phyloP scores from a whole-genome alignment of 2,113 vertebrate species.

The Microtus pennsylvanicus region DNA sequence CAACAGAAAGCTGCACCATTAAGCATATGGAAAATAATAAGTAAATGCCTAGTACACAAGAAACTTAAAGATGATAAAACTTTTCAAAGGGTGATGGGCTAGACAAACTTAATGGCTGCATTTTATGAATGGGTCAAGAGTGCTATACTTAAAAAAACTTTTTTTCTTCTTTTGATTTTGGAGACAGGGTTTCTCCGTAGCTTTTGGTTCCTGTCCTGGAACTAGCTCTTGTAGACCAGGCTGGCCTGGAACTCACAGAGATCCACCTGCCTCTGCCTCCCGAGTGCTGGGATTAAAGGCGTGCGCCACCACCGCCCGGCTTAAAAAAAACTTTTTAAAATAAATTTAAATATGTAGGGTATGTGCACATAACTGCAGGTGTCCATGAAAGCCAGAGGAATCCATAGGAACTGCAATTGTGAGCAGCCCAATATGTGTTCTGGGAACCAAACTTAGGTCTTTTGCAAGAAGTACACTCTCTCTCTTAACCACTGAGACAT shows the following conservation, averaged over 20 bases:
- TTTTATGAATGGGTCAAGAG: constrained; percentile 18
- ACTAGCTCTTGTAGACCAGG: no score
- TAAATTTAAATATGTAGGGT: background rate
- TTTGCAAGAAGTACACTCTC: background rate
- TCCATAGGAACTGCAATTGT: background rate
- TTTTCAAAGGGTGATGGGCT: background rate
- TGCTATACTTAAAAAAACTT: background rate
- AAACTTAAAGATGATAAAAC: background rate
- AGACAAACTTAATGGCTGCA: constrained; percentile 29
- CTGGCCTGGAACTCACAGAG: no score
- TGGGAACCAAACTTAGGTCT: background rate
- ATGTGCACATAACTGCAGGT: background rate
- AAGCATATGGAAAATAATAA: constrained; percentile 27
- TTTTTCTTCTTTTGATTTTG: no score
- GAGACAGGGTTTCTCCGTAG: no score
- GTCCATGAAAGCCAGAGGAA: background rate
- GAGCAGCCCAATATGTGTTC: background rate
- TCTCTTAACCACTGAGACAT: background rate
- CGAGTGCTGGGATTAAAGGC: no score
- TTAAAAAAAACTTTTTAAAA: background rate
- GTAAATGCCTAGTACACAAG: constrained; percentile 1
- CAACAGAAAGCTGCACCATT: background rate
- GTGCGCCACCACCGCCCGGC: no score
- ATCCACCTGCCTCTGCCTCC: no score
- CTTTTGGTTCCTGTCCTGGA: no score